These are phyloP conservation scores for Macrosteles quadrilineatus DNA, from an alignment of 1,140 invertebrate genomes.

Conservation along the genomic window DNA sequence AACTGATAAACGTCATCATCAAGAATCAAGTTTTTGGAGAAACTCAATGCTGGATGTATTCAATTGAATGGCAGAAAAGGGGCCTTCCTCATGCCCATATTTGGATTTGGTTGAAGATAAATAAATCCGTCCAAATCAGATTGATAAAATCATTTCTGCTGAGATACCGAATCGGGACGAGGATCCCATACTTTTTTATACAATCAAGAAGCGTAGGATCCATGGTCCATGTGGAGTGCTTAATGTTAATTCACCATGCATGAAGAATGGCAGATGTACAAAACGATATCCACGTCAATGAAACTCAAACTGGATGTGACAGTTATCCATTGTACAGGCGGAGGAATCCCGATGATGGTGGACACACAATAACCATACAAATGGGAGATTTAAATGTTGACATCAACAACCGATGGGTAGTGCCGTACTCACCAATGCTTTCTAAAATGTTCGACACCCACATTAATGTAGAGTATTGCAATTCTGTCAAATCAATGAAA, in stretches of 20 bases:
- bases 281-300: neutral
- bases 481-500: neutral
- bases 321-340: neutral
- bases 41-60: slow-evolving; percentile 50
- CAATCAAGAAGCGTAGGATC: slow-evolving; percentile 37
- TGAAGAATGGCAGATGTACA: too few species aligned
- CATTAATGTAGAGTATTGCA: too few species aligned
- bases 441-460: neutral
- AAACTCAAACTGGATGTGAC: neutral
- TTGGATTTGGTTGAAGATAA: too few species aligned
- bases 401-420: neutral
- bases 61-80: slow-evolving; percentile 57
- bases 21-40: slow-evolving; percentile 27
- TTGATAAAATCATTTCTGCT: too few species aligned
- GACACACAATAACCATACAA: neutral
- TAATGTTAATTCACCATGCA: neutral
- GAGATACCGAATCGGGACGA: too few species aligned
- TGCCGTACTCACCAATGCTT: neutral
- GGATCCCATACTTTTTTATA: slow-evolving; percentile 40
- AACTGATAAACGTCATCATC: slow-evolving; percentile 26
- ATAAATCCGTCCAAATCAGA: too few species aligned
- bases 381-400: neutral
- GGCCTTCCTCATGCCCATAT: slow-evolving; percentile 48
- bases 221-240: slow-evolving; percentile 35
- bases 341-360: neutral